A percentile compares a stretch with the other conserved stretches of the same genome.
phyloP scores from a whole-genome alignment of 1,140 invertebrate genomes.

The Yoshiicerus persimilis region DNA sequence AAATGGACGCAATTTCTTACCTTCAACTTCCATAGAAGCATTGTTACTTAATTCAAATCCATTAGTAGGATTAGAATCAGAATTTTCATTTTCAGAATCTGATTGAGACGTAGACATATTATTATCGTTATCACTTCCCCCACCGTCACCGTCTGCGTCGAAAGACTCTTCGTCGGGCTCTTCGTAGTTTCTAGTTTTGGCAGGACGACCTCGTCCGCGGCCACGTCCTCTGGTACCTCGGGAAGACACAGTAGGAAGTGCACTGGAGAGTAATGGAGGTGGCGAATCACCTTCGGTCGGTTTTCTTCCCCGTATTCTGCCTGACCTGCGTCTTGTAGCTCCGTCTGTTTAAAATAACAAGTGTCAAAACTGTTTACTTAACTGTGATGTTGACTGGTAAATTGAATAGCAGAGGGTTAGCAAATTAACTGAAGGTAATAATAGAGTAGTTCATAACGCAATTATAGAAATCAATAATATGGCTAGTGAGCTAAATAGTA shows the following conservation, averaged over 20 bases:
- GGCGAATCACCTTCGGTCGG: not conserved
- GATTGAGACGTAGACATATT: not conserved
- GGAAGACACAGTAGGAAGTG: not conserved
- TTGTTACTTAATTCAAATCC: not conserved
- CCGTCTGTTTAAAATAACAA: not conserved
- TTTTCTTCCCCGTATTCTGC: not conserved
- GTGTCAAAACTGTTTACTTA: not conserved
- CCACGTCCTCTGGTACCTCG: constrained; percentile 9
- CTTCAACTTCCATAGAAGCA: not conserved
- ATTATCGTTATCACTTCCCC: not conserved
- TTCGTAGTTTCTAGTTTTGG: not conserved
- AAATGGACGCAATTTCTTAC: too few relatives aligned
- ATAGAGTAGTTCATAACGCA: not conserved
- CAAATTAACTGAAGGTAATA: too few relatives aligned
- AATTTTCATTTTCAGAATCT: not conserved
- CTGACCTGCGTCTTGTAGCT: not conserved
- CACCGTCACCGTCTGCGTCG: not conserved
- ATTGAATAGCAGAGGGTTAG: not conserved
- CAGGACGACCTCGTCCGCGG: not conserved
- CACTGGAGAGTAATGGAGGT: not conserved
- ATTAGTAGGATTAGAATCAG: not conserved
- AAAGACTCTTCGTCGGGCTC: not conserved
- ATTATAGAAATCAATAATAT: not conserved
- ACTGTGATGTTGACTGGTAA: not conserved
- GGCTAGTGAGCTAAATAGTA: not conserved